Percentiles rank a stretch among this genome's conserved stretches.
Evolutionary conservation across 2,888 invertebrate genomes (phyloP).

Genomic region (Leptopilina syphax): DNA sequence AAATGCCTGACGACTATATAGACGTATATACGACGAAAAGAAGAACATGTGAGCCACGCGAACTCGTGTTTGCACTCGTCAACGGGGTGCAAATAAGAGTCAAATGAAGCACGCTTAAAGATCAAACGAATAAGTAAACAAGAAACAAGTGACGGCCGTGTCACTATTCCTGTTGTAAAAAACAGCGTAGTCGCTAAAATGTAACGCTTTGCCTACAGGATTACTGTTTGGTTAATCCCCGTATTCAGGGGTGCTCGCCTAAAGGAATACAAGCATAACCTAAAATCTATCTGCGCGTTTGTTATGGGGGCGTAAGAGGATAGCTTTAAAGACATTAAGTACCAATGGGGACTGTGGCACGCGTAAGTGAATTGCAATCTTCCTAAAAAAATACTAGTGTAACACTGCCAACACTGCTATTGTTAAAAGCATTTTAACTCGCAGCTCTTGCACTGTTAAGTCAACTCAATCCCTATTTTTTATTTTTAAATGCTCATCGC

Average conservation of each 20-base stretch:
- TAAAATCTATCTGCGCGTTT: conserved; percentile 62
- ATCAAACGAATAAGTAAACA: conserved; percentile 76
- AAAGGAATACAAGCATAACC: conserved; percentile 68
- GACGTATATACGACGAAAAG: neutral
- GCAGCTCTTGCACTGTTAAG: neutral
- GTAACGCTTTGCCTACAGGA: conserved; percentile 73
- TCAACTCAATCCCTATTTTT: neutral
- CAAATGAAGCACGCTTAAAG: conserved; percentile 62
- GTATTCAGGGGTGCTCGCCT: conserved; percentile 14
- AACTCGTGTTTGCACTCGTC: conserved; percentile 55
- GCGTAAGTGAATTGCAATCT: conserved; percentile 24
- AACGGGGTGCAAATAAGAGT: conserved; percentile 57
- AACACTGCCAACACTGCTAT: conserved; percentile 7
- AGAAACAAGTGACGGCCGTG: conserved; percentile 72
- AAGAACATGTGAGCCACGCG: conserved; percentile 48
- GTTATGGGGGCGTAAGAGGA: conserved; percentile 61
- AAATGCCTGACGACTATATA: neutral
- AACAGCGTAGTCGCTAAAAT: conserved; percentile 68
- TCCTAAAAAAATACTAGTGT: conserved; percentile 30
- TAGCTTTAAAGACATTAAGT: conserved; percentile 65
- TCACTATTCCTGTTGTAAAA: conserved; percentile 70
- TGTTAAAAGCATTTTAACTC: conserved; percentile 33
- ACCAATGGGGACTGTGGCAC: conserved; percentile 32
- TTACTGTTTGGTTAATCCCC: conserved; percentile 68
- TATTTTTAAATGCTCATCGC: neutral